Conservation (phyloP, 2,888 invertebrate genomes). For the Limenitis arthemis region DNA sequence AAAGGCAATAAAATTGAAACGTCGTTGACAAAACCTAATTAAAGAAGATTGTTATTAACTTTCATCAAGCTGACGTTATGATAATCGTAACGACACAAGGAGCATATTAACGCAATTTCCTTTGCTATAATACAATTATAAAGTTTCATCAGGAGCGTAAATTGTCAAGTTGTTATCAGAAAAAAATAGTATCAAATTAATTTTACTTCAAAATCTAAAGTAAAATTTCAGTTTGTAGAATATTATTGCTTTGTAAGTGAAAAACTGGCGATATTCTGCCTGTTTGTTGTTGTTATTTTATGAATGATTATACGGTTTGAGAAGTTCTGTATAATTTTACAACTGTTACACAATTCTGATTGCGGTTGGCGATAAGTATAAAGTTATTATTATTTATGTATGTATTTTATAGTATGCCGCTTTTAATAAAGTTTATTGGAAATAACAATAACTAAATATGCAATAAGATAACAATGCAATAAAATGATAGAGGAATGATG, state of each 20-base stretch:
- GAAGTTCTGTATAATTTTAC: background rate
- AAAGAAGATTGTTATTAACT: background rate
- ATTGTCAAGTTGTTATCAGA: background rate
- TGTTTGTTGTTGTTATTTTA: background rate
- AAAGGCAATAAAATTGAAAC: background rate
- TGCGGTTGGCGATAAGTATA: background rate
- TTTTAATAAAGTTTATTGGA: too few species aligned
- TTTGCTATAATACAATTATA: constrained; percentile 3
- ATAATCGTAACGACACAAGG: background rate
- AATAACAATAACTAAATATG: too few species aligned
- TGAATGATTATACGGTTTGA: background rate
- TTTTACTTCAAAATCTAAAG: too few species aligned
- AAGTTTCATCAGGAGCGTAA: background rate
- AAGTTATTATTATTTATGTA: too few species aligned
- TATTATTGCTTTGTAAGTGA: background rate
- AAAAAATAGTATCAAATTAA: too few species aligned
- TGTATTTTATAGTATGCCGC: too few species aligned
- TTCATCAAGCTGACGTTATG: background rate
- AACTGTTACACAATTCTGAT: background rate
- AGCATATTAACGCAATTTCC: background rate
- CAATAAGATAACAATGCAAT: too few species aligned
- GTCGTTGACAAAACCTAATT: background rate
- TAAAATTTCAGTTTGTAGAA: too few species aligned
- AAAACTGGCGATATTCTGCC: background rate
- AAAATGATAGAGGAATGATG: too few species aligned